Base-by-base conservation (phyloP, 2,888 invertebrate genomes). In the Hesperia comma region DNA sequence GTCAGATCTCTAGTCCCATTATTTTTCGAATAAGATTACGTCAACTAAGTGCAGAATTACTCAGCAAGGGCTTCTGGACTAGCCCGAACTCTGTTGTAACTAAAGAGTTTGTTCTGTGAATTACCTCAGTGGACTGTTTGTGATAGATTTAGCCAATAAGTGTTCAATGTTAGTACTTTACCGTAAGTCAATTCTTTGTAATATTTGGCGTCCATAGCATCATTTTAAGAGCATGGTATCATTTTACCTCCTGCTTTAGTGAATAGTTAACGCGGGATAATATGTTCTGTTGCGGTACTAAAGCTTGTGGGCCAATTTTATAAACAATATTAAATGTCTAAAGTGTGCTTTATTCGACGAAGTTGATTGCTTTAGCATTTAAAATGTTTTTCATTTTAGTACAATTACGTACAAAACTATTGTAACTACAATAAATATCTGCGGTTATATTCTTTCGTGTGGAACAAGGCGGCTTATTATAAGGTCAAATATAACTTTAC, bases 71-170 rank as follows among this genome's bases (percentile, higher is more conserved):
- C 70, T 81, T 75, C 72, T 73, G 77, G 76, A 75, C 70, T 81
- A 78, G 77, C 80, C 76, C 78, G 70, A 71, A 72, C 70, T 46
- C 56, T 69, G 56, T 63, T 62, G 60, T 66, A 62, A 69, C 76
- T 76, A 77, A 77, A 76, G 79, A 80, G 80, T 87, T 85, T 82
- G 83, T 84, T 85, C 80, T 87, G 84, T 87, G 79, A 84, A 88
- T 86, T 89, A 92, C 91, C 91, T 92, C 92, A 90, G 87, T 87
- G 88, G 85, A 87, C 86, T 88, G 81, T 87, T 87, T 92, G 91
- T 92, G 90, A 91, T 92, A 91, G 89, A 85, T 88, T 87, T 92
- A 92, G 91, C 91, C 91, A 84, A 83, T 92, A 92, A 90, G 92
- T 92, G 92, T 92, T 92, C 92, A 91, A 84, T 85, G 83, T 86